Conservation (phyloP, 2,797 vertebrate genomes). For the Periophthalmus magnuspinnatus region DNA sequence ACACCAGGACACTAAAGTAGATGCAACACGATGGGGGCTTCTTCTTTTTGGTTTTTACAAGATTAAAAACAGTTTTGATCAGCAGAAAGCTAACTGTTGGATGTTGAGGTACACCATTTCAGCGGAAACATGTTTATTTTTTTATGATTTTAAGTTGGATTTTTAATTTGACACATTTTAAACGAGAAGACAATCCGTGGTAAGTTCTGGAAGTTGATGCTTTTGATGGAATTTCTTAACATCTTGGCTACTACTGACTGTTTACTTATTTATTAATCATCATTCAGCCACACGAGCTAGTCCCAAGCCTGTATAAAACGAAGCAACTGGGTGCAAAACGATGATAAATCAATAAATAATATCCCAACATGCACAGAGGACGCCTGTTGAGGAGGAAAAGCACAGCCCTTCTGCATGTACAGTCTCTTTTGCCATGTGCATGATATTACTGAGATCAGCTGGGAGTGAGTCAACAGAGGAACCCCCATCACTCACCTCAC, state of each 20-base stretch:
- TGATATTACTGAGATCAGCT: conserved; percentile 26
- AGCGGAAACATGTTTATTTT: background rate
- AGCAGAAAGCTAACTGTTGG: conserved; percentile 7
- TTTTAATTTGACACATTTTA: background rate
- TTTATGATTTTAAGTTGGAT: background rate
- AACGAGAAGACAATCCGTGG: conserved; percentile 6
- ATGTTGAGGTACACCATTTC: background rate
- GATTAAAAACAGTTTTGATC: background rate
- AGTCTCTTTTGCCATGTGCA: background rate
- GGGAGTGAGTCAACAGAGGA: conserved; percentile 22
- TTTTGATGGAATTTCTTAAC: background rate
- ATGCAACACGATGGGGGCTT: background rate
- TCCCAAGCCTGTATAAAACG: background rate
- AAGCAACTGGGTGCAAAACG: background rate
- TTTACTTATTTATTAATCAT: background rate
- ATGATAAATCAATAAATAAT: background rate
- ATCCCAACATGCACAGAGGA: background rate
- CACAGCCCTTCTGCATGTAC: background rate
- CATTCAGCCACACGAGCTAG: background rate
- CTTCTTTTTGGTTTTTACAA: background rate
- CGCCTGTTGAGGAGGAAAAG: background rate
- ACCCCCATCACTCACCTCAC: conserved; percentile 19
- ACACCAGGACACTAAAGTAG: conserved; percentile 31
- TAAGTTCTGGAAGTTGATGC: conserved; percentile 1
- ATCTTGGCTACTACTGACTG: no score